Evolutionary conservation across 2,113 vertebrate genomes (phyloP).

Genomic region (Tichodroma muraria): DNA sequence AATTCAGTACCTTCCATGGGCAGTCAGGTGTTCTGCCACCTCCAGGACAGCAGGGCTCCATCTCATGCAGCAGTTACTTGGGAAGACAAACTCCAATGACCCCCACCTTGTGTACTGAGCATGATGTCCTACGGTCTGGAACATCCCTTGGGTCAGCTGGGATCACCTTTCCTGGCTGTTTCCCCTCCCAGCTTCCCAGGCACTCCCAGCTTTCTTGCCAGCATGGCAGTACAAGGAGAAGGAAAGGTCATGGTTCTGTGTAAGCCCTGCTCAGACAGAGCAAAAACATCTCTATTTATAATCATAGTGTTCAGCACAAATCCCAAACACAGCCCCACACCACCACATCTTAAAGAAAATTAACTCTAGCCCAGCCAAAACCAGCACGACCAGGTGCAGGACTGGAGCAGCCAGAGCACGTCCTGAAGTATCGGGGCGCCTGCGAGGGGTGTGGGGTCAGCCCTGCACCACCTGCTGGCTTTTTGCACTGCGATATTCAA

Average conservation of each 20-base stretch:
- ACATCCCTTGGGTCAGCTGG: not conserved
- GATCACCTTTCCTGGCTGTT: not conserved
- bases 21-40: not conserved
- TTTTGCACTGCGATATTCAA: rapidly evolving
- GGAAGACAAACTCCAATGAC: not conserved
- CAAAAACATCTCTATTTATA: not conserved
- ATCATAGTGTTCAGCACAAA: not conserved
- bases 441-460: not conserved
- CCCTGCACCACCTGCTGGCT: rapidly evolving
- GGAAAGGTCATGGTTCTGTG: not conserved
- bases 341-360: no score
- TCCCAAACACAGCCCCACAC: not conserved
- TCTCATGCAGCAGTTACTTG: not conserved
- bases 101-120: not conserved
- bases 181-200: no score
- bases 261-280: not conserved
- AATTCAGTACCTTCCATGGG: not conserved
- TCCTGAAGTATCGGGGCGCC: rapidly evolving
- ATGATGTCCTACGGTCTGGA: not conserved
- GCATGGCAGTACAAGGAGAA: rapidly evolving
- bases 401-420: not conserved
- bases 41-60: not conserved
- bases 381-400: not conserved
- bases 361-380: not conserved
- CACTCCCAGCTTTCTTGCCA: not conserved